Conservation (phyloP, 2,888 invertebrate species). For the Conops quadrifasciatus region DNA sequence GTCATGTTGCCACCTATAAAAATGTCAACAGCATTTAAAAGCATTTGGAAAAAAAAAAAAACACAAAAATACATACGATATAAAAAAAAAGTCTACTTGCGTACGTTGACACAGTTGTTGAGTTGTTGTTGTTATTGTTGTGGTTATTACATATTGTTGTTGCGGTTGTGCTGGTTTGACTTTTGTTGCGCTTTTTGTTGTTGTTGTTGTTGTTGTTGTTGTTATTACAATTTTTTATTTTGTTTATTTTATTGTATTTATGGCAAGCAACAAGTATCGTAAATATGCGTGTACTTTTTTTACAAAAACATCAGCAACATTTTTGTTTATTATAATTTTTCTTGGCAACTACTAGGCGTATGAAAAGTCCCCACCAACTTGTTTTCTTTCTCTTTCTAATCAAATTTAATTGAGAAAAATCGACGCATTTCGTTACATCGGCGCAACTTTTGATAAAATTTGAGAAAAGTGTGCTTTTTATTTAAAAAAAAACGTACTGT, state of each 20-base stretch:
- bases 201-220: background rate
- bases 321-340: background rate
- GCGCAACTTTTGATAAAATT: no score
- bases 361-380: no score
- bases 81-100: background rate
- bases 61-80: background rate
- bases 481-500: no score
- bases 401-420: background rate
- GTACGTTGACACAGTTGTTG: background rate
- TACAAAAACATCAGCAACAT: background rate
- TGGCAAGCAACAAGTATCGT: constrained; percentile 6
- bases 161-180: no score
- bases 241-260: background rate
- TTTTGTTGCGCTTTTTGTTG: no score
- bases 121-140: background rate
- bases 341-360: background rate
- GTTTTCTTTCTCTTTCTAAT: background rate
- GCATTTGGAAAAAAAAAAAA: background rate
- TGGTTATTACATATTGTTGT: no score
- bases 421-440: background rate
- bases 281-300: background rate
- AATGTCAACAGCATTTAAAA: constrained; percentile 11
- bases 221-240: background rate
- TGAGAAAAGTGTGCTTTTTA: no score
- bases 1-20: constrained; percentile 2